Evolutionary conservation across 2,797 vertebrate species (phyloP).

Genomic region (Huso huso): DNA sequence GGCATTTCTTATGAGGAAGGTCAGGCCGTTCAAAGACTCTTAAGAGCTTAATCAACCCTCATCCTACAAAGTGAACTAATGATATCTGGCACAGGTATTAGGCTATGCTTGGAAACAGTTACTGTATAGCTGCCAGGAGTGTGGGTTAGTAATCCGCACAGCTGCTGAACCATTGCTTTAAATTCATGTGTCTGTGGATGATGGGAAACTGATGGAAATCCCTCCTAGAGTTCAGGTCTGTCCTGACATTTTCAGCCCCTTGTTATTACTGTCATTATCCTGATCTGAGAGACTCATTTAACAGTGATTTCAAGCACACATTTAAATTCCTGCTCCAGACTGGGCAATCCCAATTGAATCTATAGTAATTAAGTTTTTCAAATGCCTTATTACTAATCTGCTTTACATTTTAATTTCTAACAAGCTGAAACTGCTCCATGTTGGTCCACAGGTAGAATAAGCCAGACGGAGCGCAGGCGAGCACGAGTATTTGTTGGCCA

Average conservation of each 20-base stretch:
- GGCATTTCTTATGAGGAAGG: not conserved
- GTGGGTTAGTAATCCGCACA: not conserved
- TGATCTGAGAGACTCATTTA: not conserved
- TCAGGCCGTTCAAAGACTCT: not conserved
- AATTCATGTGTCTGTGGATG: not conserved
- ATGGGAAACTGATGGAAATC: not conserved
- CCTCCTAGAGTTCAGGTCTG: not conserved
- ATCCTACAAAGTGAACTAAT: slow-evolving; percentile 24
- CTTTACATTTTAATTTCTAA: no score
- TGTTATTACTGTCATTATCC: not conserved
- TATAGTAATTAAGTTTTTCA: no score
- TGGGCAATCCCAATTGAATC: no score
- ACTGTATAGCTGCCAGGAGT: slow-evolving; percentile 7
- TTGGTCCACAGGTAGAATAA: no score
- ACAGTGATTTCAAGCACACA: not conserved
- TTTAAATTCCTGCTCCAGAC: no score
- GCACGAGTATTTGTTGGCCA: no score
- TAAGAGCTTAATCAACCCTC: slow-evolving; percentile 18
- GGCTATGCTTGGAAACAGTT: slow-evolving; percentile 23
- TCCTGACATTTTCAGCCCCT: not conserved
- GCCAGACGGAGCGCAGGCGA: no score
- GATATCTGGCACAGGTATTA: slow-evolving; percentile 23
- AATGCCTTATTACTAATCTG: no score
- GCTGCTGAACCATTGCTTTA: not conserved
- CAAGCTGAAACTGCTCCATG: no score